Evolutionary conservation across 2,113 vertebrate species (phyloP).

Genomic region (Hepsetus odoe): DNA sequence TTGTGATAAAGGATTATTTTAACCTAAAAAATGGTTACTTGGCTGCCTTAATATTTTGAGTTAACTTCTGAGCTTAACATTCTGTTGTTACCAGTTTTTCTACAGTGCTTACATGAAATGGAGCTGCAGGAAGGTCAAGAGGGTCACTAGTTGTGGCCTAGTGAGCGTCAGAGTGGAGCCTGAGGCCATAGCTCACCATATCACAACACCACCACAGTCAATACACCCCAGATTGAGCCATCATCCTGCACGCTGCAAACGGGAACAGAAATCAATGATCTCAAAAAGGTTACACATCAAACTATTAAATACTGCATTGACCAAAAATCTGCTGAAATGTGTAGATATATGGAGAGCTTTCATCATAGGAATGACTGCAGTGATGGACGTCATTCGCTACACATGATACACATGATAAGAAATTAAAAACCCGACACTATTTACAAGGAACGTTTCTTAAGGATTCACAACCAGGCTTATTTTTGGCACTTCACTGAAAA

Average conservation of each 20-base stretch:
- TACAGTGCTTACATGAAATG: too few species aligned
- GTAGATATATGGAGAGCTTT: constrained; percentile 57
- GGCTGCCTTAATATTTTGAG: too few species aligned
- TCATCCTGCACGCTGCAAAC: constrained; percentile 68
- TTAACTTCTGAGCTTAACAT: neutral
- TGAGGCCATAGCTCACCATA: constrained; percentile 66
- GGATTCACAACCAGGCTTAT: constrained; percentile 46
- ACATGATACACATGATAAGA: too few species aligned
- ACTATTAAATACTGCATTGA: constrained; percentile 81
- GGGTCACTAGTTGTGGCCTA: constrained; percentile 75
- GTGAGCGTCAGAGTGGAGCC: constrained; percentile 74
- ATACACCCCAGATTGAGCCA: constrained; percentile 76
- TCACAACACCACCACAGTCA: constrained; percentile 78
- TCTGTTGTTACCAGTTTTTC: neutral
- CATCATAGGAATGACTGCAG: constrained; percentile 11
- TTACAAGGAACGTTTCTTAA: constrained; percentile 55
- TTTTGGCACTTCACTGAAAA: constrained; percentile 63
- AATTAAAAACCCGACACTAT: constrained; percentile 37
- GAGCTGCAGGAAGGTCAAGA: constrained; percentile 69
- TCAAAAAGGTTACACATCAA: constrained; percentile 82
- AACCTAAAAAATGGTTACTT: too few species aligned
- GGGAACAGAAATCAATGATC: constrained; percentile 74
- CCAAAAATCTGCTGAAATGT: constrained; percentile 62
- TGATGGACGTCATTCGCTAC: constrained; percentile 24
- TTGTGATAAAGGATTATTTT: too few species aligned